Percentiles rank a stretch among this genome's conserved stretches.
These are phyloP conservation scores for Brachionichthys hirsutus DNA, from an alignment of 2,113 vertebrate species.

Conservation along the genomic window DNA sequence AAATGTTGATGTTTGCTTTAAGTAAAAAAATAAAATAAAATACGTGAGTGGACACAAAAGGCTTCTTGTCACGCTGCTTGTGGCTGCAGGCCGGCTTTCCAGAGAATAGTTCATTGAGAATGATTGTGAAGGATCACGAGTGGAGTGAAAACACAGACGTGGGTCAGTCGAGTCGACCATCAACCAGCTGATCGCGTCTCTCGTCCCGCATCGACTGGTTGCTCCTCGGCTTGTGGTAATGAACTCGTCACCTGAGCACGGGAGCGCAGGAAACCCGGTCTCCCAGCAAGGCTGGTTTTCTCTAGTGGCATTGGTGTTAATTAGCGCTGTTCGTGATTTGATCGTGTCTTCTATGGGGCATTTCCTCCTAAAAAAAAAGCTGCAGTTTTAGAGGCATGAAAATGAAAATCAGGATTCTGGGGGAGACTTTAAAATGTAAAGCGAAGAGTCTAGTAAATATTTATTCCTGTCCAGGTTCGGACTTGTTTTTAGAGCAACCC, in stretches of 20 bases:
- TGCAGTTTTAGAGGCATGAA: constrained; percentile 10
- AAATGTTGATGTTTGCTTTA: no score
- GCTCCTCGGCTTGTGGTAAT: constrained; percentile 33
- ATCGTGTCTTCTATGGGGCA: constrained; percentile 4
- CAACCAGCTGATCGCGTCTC: not conserved
- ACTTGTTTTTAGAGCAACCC: no score
- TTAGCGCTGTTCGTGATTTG: constrained; percentile 28
- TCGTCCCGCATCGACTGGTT: not conserved
- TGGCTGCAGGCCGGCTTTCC: no score
- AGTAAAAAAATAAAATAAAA: no score
- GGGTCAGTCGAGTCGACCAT: not conserved
- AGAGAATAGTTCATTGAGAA: no score
- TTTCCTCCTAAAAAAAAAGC: constrained; percentile 2
- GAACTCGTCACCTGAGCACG: constrained; percentile 21
- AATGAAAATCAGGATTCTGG: not conserved
- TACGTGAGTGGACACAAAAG: no score
- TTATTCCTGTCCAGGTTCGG: not conserved
- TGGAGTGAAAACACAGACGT: not conserved
- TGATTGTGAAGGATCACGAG: no score
- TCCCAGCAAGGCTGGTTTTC: constrained; percentile 45
- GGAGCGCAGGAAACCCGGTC: constrained; percentile 36
- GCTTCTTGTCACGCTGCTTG: not conserved
- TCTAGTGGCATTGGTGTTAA: constrained; percentile 42
- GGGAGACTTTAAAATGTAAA: no score
- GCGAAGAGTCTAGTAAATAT: not conserved